These are phyloP conservation scores for Ictidomys tridecemlineatus DNA, from an alignment of 2,113 vertebrate genomes.

Conservation along the genomic window DNA sequence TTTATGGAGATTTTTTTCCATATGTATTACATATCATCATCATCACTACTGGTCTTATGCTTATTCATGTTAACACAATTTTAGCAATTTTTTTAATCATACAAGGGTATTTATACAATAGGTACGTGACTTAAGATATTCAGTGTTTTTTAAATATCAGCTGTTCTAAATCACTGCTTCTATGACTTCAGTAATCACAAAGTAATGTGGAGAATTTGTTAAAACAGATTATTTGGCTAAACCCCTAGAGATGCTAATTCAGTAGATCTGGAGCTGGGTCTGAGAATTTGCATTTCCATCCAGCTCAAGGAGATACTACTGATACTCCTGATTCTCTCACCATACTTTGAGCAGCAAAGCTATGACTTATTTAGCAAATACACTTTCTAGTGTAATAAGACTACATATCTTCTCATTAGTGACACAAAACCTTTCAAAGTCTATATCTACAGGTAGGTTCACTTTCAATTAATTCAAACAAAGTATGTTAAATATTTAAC, in stretches of 20 bases:
- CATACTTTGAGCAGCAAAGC: background rate
- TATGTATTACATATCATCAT: background rate
- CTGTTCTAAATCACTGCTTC: background rate
- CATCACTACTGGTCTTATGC: conserved; percentile 5
- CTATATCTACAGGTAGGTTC: background rate
- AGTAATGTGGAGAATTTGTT: background rate
- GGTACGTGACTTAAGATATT: too few species aligned
- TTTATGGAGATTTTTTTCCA: background rate
- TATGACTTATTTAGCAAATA: conserved; percentile 38
- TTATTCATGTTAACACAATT: conserved; percentile 7
- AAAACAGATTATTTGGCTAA: background rate
- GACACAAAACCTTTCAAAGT: background rate
- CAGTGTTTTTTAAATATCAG: background rate
- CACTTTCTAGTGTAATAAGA: background rate
- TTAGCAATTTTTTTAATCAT: conserved; percentile 22
- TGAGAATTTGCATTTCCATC: background rate
- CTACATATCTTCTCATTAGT: conserved; percentile 17
- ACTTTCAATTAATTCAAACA: background rate
- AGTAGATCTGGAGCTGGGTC: background rate
- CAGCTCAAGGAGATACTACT: background rate
- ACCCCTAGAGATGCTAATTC: background rate
- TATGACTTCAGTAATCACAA: background rate
- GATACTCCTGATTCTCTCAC: background rate
- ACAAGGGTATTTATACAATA: background rate
- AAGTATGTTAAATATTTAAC: background rate